Conservation (phyloP, 1,140 invertebrate species). For the Aculops lycopersici region DNA sequence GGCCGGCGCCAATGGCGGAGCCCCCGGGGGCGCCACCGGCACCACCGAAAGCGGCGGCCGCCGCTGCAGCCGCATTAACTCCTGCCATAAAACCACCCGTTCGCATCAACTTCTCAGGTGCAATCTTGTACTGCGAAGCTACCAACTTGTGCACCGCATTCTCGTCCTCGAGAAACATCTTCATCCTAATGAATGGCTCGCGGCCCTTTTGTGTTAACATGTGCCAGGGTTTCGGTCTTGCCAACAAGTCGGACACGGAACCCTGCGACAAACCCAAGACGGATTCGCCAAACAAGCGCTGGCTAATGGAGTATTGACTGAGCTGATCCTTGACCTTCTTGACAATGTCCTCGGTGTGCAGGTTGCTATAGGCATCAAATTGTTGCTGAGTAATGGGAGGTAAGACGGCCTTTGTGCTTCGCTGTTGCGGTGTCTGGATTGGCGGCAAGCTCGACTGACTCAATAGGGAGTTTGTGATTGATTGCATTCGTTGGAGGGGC, state of each 20-base stretch:
- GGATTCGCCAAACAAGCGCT: slow-evolving; percentile 83
- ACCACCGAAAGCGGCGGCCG: no score
- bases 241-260: slow-evolving; percentile 69
- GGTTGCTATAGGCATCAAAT: slow-evolving; percentile 86
- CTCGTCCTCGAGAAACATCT: slow-evolving; percentile 85
- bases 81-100: slow-evolving; percentile 49
- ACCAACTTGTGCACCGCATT: slow-evolving; percentile 84
- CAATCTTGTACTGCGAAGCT: slow-evolving; percentile 85
- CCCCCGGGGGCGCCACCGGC: no score
- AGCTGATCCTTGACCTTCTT: slow-evolving; percentile 84
- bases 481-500: slow-evolving; percentile 79
- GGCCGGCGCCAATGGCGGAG: no score
- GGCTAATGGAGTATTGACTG: slow-evolving; percentile 90
- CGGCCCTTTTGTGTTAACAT: slow-evolving; percentile 85
- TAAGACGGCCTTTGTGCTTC: slow-evolving; percentile 46
- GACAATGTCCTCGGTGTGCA: slow-evolving; percentile 94
- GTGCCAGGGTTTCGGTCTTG: slow-evolving; percentile 80
- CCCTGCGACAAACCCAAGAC: slow-evolving; percentile 83
- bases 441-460: slow-evolving; percentile 33
- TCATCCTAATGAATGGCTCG: slow-evolving; percentile 89
- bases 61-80: background rate
- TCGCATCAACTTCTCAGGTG: slow-evolving; percentile 73
- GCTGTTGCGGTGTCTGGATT: slow-evolving; percentile 12
- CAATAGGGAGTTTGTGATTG: slow-evolving; percentile 77
- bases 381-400: slow-evolving; percentile 94